Conservation (phyloP, 1,140 invertebrate species). For the Pararge aegeria region DNA sequence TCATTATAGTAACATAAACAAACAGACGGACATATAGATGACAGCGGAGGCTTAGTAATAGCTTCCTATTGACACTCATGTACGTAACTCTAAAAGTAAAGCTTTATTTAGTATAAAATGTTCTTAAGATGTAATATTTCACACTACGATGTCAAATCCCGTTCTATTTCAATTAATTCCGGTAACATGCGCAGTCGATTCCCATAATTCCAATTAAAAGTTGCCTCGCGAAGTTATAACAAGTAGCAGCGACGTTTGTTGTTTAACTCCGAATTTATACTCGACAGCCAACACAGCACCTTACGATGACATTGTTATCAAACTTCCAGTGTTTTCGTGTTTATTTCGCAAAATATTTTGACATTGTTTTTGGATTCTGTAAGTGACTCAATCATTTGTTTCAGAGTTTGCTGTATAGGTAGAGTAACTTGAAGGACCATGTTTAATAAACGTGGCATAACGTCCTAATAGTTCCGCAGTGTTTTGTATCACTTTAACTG, state of each 20-base stretch:
- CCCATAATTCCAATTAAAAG: constrained; percentile 37
- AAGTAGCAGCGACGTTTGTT: constrained; percentile 17
- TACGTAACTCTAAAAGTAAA: too few relatives aligned
- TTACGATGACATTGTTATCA: neutral
- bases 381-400: too few relatives aligned
- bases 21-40: too few relatives aligned
- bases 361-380: neutral
- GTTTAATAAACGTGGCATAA: too few relatives aligned
- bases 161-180: constrained; percentile 18
- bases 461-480: too few relatives aligned
- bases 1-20: too few relatives aligned
- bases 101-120: too few relatives aligned
- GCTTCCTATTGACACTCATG: too few relatives aligned
- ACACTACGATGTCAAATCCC: neutral
- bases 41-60: too few relatives aligned
- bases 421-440: too few relatives aligned
- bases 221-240: constrained; percentile 32
- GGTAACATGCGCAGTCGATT: constrained; percentile 26
- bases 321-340: neutral
- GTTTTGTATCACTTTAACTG: too few relatives aligned
- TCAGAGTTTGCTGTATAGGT: too few relatives aligned
- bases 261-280: neutral
- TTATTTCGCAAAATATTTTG: neutral
- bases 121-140: neutral
- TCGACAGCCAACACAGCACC: neutral